Base-by-base conservation (phyloP, 2,888 invertebrate genomes). In the Lymantria dispar region DNA sequence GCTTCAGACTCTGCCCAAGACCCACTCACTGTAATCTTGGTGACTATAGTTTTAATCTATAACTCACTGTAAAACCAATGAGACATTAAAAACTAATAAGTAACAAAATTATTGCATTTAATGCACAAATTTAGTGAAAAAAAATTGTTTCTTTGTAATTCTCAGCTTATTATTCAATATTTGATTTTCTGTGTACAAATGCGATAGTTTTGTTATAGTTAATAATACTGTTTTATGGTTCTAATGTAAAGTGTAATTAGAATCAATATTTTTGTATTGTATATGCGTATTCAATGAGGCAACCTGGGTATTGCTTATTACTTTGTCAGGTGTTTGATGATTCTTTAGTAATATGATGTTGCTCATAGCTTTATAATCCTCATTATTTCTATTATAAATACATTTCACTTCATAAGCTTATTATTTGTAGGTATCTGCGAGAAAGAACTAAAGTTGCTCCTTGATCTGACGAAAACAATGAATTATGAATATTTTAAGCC, bases 341-440 rank as follows among this genome's bases (percentile, higher is more conserved):
- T 66, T 76, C 85, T 84, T 85, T 85, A 84, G 85, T 83, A 84
- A 83, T 84, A 85, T 85, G 85, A 85, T 82, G 78, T 77, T 83
- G 83, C 70, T 71, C 51, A 22, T 12, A 36, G 12, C 1, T 14
- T 7, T 15, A 31, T 14, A n/a, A 7, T 8, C 9, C 9, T 22
- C 1, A 11, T 5, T 9, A 8, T 22, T 14, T 11, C 3, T 12
- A 3, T 13, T 22, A 30, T 43, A 41, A 29, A 14, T 29, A 33
- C 11, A 2, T 29, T 8, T 8, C 14, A 40, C 9, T 44, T 30
- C 11, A 46, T 31, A 29, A 33, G 38, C 0, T 40, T 50, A 8
- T 8, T 29, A 33, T 47, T 49, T 61, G 42, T 66, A 78, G 76
- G 43, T 53, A 52, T 50, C 10, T 68, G 47, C 50, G 57, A 64